Base-by-base conservation (phyloP, 2,113 vertebrate genomes). In the Etheostoma cragini region DNA sequence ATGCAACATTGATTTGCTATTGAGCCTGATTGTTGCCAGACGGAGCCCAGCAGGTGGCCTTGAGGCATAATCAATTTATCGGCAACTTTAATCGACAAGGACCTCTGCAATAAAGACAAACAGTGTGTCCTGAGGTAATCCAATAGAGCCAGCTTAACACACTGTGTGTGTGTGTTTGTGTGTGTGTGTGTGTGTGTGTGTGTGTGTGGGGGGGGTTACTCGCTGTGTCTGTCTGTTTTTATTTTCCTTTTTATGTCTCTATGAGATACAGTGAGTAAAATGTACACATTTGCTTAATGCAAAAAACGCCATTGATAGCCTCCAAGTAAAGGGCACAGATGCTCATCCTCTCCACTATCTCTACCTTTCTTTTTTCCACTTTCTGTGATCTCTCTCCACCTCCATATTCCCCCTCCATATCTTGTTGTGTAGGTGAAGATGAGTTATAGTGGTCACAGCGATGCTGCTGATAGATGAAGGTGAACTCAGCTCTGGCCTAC, bases 401-500 rank as follows among this genome's bases (percentile, higher is more conserved):
- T 72, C 77, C 68, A 50, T 30, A 26, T 53, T 81, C 68, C 81
- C 76, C 78, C 72, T 85, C 88, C 73, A 35, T 87, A 91, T 88
- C 86, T 85, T 78, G 74, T 87, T 71, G 90, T 78, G 89, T 88
- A 89, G 83, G 88, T 88, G 89, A 88, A 78, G 84, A 94, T 94
- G 92, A 93, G 90, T 95, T 93, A 94, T 95, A 76, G 90, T 92
- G 91, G 87, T 83, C 89, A 78, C 83, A 75, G 85, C 69, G 84
- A 91, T 88, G 87, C 85, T 22, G 74, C 88, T 92, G 93, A 93
- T 93, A 94, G 88, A 94, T 92, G 93, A 94, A 94, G 93, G 93
- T 95, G 92, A 95, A 91, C 91, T 86, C 76, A 22, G 84, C 90
- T 87, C 73, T 79, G 89, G 89, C 87, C 87, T 85, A 82, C 85